Percentiles rank a stretch among this genome's conserved stretches.
These are phyloP conservation scores for Eupeodes luniger DNA, from an alignment of 2,888 invertebrate species.

Conservation along the genomic window DNA sequence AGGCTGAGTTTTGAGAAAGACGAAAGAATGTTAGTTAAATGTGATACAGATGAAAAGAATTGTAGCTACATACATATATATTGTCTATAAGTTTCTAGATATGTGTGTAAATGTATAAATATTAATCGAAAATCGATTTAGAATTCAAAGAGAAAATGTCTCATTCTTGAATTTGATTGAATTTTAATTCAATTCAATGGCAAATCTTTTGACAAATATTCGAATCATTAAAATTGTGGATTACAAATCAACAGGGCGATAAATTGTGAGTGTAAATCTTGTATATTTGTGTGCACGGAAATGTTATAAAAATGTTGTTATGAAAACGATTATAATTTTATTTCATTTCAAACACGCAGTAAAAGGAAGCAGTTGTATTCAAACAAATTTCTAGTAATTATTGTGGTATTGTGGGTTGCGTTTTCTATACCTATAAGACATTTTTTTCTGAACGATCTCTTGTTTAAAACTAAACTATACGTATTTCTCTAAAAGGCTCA, in stretches of 20 bases:
- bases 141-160: constrained; percentile 2
- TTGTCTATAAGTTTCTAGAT: neutral
- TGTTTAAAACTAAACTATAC: no score
- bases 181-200: constrained; percentile 35
- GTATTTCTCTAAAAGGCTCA: no score
- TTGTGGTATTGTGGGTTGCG: no score
- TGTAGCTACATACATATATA: neutral
- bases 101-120: no score
- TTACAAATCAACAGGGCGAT: constrained; percentile 24
- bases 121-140: constrained; percentile 25
- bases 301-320: neutral
- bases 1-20: neutral
- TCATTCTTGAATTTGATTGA: constrained; percentile 18
- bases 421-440: no score
- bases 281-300: neutral
- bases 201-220: constrained; percentile 40
- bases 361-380: no score
- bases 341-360: no score
- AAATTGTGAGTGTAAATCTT: constrained; percentile 6
- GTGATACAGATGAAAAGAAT: constrained; percentile 1
- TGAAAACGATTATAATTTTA: neutral
- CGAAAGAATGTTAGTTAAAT: constrained; percentile 8
- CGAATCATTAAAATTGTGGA: constrained; percentile 29
- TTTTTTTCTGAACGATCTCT: no score
- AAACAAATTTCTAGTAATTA: no score